phyloP scores from a whole-genome alignment of 2,888 invertebrate species.

The Acrobeloides nanus region DNA sequence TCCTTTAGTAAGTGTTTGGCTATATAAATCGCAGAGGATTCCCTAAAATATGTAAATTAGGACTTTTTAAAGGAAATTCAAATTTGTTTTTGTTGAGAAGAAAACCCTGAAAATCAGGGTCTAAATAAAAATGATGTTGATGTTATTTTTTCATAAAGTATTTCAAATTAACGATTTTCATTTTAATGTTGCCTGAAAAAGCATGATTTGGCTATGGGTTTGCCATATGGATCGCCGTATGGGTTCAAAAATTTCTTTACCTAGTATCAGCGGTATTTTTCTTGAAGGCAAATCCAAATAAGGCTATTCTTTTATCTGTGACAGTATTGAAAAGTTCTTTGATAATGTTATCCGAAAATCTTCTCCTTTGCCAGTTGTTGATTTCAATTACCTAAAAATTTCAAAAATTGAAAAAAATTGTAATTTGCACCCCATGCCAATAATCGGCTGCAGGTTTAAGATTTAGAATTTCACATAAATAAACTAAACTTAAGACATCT shows the following conservation, averaged over 20 bases:
- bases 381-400: slow-evolving; percentile 86
- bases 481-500: slow-evolving; percentile 92
- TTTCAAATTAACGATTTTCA: too few relatives aligned
- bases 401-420: too few relatives aligned
- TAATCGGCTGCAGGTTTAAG: slow-evolving; percentile 91
- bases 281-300: slow-evolving; percentile 96
- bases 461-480: slow-evolving; percentile 89
- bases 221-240: too few relatives aligned
- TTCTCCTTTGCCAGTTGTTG: slow-evolving; percentile 88
- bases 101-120: too few relatives aligned
- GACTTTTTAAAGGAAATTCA: too few relatives aligned
- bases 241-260: too few relatives aligned
- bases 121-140: too few relatives aligned
- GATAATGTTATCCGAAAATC: slow-evolving; percentile 82
- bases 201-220: too few relatives aligned
- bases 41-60: too few relatives aligned
- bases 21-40: slow-evolving; percentile 90
- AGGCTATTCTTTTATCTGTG: slow-evolving; percentile 84
- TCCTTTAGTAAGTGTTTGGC: slow-evolving; percentile 86
- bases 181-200: too few relatives aligned
- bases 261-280: slow-evolving; percentile 95
- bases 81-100: too few relatives aligned
- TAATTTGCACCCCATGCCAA: slow-evolving; percentile 87
- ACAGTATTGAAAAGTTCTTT: slow-evolving; percentile 92
- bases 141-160: too few relatives aligned